Evolutionary conservation across 1,140 invertebrate genomes (phyloP), one percentile per base, ranked within the genome.

Genomic region (Vanessa tameamea): DNA sequence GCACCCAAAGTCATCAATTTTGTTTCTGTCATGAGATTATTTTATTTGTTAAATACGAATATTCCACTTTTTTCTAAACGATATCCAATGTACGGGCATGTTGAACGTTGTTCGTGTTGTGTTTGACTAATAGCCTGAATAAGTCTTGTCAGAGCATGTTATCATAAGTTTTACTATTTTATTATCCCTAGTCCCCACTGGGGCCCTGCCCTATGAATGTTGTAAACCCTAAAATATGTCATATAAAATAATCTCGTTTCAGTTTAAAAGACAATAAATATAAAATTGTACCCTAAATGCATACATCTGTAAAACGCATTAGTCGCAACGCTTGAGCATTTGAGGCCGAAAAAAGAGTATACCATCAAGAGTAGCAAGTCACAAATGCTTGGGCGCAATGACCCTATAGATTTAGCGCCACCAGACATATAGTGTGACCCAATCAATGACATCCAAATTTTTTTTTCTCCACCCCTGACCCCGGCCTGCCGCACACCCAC

Each of bases 401-500:
- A 79, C 64, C 53, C 85, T 71, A 81, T 89, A 91, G 90, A 81
- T 69, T 82, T 91, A 91, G 86, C 80, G 75, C 84, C 88, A 87
- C 87, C 69, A 75, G 31, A 82, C 84, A 84, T 82, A 82, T 91
- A 92, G 88, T 85, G 85, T 88, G 87, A 88, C 80, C 88, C 84
- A 73, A 86, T 86, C 87, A 92, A 90, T 91, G 89, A 92, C 86
- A 91, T 91, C 87, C 88, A 81, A 87, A 74, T 89, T 92, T 92
- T 87, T 90, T 90, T 91, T 89, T 87, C 81, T 84, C 88, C 86
- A 84, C 87, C 85, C 87, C 82, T 80, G 81, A 79, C 80, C 87
- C 88, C 81, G 86, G 87, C 89, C 86, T 75, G 89, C 89, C 81
- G 87, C 87, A 89, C 89, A 84, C 86, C 87, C 86, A 50, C 20